These are phyloP conservation scores for Verasper variegatus DNA, from an alignment of 2,113 vertebrate genomes.

Conservation along the genomic window DNA sequence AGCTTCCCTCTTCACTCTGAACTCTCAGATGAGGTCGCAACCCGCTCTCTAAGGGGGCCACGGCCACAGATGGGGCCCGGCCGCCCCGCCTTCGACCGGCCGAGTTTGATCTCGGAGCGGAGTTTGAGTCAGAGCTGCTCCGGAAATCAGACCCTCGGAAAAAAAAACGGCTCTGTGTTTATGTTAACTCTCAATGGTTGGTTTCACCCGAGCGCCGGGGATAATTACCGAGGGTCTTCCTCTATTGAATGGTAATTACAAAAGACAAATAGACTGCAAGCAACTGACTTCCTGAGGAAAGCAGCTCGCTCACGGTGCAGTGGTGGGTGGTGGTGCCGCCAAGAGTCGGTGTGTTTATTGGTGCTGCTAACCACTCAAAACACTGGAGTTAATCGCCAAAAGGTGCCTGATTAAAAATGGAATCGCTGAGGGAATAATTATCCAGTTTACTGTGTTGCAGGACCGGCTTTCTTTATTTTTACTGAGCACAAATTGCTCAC, in stretches of 20 bases:
- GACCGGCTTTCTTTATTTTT: constrained; percentile 52
- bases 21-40: constrained; percentile 42
- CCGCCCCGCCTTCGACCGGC: neutral
- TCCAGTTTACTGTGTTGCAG: constrained; percentile 23
- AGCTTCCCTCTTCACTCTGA: constrained; percentile 40
- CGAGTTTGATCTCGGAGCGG: constrained; percentile 42
- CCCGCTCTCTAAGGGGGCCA: constrained; percentile 43
- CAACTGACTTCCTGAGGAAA: constrained; percentile 65
- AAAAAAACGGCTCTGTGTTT: constrained; percentile 60
- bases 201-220: constrained; percentile 52
- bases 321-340: constrained; percentile 52
- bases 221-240: constrained; percentile 72
- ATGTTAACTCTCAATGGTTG: constrained; percentile 67
- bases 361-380: constrained; percentile 39
- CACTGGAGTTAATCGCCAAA: constrained; percentile 44
- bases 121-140: neutral
- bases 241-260: constrained; percentile 76
- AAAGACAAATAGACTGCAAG: constrained; percentile 79
- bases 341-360: constrained; percentile 57
- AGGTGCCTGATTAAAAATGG: constrained; percentile 56
- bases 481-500: constrained; percentile 34
- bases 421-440: constrained; percentile 48
- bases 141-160: constrained; percentile 21
- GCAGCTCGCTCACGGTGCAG: constrained; percentile 50
- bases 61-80: constrained; percentile 54